These are phyloP conservation scores for Penaeus vannamei DNA, from an alignment of 1,140 invertebrate species.

Conservation along the genomic window DNA sequence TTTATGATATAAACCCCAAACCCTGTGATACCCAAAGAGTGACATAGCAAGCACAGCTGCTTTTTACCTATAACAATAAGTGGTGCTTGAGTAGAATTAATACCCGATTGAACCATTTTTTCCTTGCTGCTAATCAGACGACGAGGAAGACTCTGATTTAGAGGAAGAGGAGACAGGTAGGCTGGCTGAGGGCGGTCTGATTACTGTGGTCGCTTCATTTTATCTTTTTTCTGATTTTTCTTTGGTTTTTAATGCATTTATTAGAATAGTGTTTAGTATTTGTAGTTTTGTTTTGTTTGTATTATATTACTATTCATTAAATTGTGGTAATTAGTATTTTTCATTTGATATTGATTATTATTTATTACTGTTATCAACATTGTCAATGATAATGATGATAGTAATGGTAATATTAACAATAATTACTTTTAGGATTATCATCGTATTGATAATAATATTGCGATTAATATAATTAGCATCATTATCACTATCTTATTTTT, in stretches of 20 bases:
- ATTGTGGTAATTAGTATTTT: neutral
- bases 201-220: neutral
- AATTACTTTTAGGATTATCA: no score
- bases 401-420: no score
- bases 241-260: neutral
- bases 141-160: constrained; percentile 71
- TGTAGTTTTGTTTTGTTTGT: neutral
- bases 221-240: neutral
- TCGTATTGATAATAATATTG: no score
- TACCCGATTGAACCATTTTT: constrained; percentile 62
- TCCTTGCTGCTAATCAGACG: constrained; percentile 72
- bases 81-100: constrained; percentile 19
- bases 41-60: neutral
- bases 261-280: no score
- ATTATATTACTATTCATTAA: no score
- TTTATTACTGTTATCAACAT: neutral
- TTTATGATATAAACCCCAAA: neutral
- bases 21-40: no score
- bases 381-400: neutral
- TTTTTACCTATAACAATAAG: neutral
- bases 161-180: constrained; percentile 69
- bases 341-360: neutral
- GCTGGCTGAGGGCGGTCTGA: neutral
- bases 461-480: no score
- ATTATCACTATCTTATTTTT: no score